Evolutionary conservation across 1,140 invertebrate species (phyloP).

Genomic region (Hycleus cichorii): DNA sequence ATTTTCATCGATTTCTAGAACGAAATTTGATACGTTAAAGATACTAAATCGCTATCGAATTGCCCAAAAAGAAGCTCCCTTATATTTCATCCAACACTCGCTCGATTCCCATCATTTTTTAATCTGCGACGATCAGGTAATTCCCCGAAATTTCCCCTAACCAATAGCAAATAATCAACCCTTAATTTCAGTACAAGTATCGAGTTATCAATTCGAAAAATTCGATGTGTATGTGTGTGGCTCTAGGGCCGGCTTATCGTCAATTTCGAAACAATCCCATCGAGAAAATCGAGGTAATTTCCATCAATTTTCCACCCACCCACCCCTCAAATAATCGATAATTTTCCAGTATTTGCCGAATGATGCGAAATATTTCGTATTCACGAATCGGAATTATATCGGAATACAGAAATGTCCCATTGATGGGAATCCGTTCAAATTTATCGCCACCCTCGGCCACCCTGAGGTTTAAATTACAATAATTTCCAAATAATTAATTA

Average conservation of each 20-base stretch:
- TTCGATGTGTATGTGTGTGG: too few species aligned
- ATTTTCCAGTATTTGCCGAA: conserved; percentile 33
- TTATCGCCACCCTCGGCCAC: conserved; percentile 57
- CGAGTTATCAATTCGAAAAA: too few species aligned
- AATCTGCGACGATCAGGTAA: conserved; percentile 27
- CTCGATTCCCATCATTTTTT: conserved; percentile 28
- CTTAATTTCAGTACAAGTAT: too few species aligned
- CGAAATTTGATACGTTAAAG: conserved; percentile 30
- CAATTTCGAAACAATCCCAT: too few species aligned
- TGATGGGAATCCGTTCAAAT: conserved; percentile 67
- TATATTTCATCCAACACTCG: conserved; percentile 44
- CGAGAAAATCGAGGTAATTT: conserved; percentile 43
- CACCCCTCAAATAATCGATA: too few species aligned
- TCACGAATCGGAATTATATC: conserved; percentile 55
- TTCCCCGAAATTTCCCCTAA: not conserved
- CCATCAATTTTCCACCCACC: too few species aligned
- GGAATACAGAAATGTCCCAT: conserved; percentile 60
- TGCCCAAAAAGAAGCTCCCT: conserved; percentile 55
- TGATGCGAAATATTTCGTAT: conserved; percentile 50
- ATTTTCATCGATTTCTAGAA: conserved; percentile 10
- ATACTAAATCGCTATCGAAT: conserved; percentile 42
- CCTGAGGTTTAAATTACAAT: conserved; percentile 44
- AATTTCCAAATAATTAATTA: conserved; percentile 2
- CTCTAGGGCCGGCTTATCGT: too few species aligned
- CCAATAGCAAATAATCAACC: not conserved